These are phyloP conservation scores for Spicauda simplicius DNA, from an alignment of 2,888 invertebrate species.

Conservation along the genomic window DNA sequence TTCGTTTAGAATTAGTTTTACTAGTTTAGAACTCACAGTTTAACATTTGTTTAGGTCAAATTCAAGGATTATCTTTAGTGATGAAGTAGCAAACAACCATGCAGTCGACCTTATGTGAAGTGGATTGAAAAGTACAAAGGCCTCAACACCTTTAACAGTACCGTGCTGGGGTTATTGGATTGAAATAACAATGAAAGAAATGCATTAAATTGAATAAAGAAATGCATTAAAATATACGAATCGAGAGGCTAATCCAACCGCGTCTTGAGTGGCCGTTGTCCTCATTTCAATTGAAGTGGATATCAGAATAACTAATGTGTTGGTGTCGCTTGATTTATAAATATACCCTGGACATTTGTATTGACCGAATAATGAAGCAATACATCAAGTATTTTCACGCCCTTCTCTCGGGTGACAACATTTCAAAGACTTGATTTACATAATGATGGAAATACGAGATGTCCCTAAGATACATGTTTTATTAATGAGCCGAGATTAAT, in stretches of 20 bases:
- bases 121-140: neutral
- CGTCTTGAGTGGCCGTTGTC: constrained; percentile 66
- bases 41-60: constrained; percentile 19
- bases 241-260: constrained; percentile 73
- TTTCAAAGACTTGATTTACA: constrained; percentile 57
- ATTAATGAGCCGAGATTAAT: constrained; percentile 35
- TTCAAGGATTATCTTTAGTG: neutral
- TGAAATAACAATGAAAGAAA: constrained; percentile 46
- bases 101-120: neutral
- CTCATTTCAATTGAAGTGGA: constrained; percentile 56
- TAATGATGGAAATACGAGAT: constrained; percentile 58
- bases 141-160: constrained; percentile 20
- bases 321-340: constrained; percentile 65
- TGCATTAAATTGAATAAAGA: constrained; percentile 40
- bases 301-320: constrained; percentile 67
- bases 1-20: constrained; percentile 52
- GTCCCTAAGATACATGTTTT: constrained; percentile 29
- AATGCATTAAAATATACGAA: constrained; percentile 67
- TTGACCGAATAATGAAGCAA: constrained; percentile 53
- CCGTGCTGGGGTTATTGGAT: neutral
- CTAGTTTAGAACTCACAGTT: constrained; percentile 34
- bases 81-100: neutral
- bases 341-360: constrained; percentile 52
- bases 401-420: constrained; percentile 51
- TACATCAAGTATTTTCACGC: constrained; percentile 61